phyloP scores from a whole-genome alignment of 2,113 vertebrate species.

The Excalfactoria chinensis region DNA sequence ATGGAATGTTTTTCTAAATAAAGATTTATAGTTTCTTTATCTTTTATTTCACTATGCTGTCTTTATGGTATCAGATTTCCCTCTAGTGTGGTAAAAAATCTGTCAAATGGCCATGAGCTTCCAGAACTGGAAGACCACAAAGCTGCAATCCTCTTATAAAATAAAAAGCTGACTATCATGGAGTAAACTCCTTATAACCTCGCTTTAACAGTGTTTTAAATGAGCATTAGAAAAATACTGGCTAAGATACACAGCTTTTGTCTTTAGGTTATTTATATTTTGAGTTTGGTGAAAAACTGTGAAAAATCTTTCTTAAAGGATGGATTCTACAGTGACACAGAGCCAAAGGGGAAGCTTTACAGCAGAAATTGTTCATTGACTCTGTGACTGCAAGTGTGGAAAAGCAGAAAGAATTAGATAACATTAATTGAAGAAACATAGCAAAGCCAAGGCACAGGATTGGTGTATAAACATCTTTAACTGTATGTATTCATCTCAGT shows the following conservation, averaged over 20 bases:
- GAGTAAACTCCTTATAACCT: not conserved
- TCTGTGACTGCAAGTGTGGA: constrained; percentile 24
- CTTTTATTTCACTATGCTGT: not conserved
- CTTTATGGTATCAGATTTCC: not conserved
- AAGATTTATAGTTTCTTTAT: not conserved
- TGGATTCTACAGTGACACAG: not conserved
- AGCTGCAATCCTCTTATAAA: not conserved
- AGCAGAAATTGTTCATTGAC: constrained; percentile 34
- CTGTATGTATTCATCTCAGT: constrained; percentile 21
- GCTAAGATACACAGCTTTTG: not conserved
- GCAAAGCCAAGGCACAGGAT: not conserved
- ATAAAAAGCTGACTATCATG: not conserved
- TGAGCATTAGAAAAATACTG: not conserved
- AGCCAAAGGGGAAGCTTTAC: constrained; percentile 21
- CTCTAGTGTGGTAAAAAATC: not conserved
- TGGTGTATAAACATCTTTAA: constrained; percentile 41
- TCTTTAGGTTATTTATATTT: not conserved
- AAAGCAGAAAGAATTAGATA: constrained; percentile 42
- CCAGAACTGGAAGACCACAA: not conserved
- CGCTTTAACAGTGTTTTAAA: not conserved
- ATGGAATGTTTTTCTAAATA: not conserved
- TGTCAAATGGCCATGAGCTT: not conserved
- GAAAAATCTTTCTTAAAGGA: not conserved
- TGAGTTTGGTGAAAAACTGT: not conserved
- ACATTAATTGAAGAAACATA: constrained; percentile 9